Evolutionary conservation across 2,888 invertebrate genomes (phyloP), one percentile per base, ranked within the genome.

Genomic region (Acanthococcus lagerstroemiae): DNA sequence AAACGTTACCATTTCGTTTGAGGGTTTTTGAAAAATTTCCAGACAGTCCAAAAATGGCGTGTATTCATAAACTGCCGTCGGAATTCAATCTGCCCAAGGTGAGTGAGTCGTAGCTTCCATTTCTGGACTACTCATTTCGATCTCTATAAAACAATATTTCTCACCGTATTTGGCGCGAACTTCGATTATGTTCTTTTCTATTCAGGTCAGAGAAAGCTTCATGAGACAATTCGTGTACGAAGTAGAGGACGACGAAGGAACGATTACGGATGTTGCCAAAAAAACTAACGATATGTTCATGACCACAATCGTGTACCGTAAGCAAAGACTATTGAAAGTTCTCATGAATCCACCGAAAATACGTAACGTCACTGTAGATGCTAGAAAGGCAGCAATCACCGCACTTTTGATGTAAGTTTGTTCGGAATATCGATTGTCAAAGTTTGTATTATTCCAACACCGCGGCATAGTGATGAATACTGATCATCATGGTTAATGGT

Each of bases 11-110:
- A 1, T 91, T 97, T 76, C 82, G 99, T 52, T 78, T 99, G 69
- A 80, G 97, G 71, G 90, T 99, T 71, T 99, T 99, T 76, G 96
- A 97, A 76, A 94, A 94, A 75, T 99, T 99, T 76, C 96, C 99
- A 0, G 95, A 97, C 72, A 93, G 95, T 71, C 99, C 99, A 1
- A 90, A 97, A 76, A 97, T 99, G 97, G 95, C 95, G 0, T 87
- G 87, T 69, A 78, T 97, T 46, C 91, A 94, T 76, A 92, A 94
- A 80, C 88, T 95, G 25, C 94, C 96, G 0, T 90, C 91, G 1
- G 92, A 93, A 76, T 93, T 91, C 71, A 90, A 86, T 75, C 77
- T 92, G 61, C 93, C 92, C 1, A 93, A 93, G 80, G 91, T 90
- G 72, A 70, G 54, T 44, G 2, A 12, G 19, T 22, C 6, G 45